Conservation (phyloP, 2,797 vertebrate species). For the Cephalopachus bancanus region DNA sequence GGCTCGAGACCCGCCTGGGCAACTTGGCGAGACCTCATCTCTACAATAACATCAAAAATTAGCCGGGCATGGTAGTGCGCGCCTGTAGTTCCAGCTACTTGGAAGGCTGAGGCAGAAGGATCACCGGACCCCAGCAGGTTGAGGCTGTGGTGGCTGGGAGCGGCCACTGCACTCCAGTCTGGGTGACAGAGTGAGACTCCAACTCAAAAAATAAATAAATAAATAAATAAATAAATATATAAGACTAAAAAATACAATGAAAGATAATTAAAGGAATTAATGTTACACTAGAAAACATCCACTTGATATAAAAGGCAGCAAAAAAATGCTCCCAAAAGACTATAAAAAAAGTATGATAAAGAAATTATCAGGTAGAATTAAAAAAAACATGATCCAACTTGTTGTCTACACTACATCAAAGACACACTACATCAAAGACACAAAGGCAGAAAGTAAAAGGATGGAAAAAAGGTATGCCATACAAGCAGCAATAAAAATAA, state of each 20-base stretch:
- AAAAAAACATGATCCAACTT: conserved; percentile 2
- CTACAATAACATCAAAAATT: no score
- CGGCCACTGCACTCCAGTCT: no score
- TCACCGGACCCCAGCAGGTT: no score
- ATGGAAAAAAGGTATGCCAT: conserved; percentile 9
- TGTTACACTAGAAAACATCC: conserved; percentile 40
- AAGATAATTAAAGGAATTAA: not conserved
- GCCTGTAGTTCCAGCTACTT: no score
- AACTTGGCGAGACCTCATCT: no score
- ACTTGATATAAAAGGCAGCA: conserved; percentile 34
- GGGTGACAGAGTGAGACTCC: no score
- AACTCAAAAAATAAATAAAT: no score
- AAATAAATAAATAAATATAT: no score
- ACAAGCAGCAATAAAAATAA: conserved; percentile 38
- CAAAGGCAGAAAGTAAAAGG: not conserved
- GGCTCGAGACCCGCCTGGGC: no score
- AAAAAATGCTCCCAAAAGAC: not conserved
- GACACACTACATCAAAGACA: conserved; percentile 22
- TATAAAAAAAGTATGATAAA: not conserved
- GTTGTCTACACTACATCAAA: not conserved
- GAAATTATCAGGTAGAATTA: not conserved
- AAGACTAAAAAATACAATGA: conserved; percentile 1
- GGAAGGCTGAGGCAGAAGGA: no score
- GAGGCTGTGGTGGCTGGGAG: no score
- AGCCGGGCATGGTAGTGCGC: no score